Conservation (phyloP, 1,140 invertebrate species). For the Oncopodura yosiiana region DNA sequence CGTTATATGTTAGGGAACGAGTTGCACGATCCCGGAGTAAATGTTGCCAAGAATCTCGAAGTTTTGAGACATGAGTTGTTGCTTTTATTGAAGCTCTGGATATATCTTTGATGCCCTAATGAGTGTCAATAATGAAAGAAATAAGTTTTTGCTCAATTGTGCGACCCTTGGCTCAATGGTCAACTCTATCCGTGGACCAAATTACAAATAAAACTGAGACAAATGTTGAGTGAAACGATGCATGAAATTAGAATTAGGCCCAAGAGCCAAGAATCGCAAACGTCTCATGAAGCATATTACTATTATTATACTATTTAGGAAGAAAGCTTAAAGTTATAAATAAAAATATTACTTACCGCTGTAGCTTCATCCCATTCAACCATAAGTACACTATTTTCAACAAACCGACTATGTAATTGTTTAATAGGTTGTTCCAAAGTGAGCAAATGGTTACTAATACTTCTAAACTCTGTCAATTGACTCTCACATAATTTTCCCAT, state of each 20-base stretch:
- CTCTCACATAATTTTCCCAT: slow-evolving; percentile 20
- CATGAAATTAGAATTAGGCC: too few relatives aligned
- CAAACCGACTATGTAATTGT: slow-evolving; percentile 43
- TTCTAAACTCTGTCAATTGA: slow-evolving; percentile 38
- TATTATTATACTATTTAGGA: too few relatives aligned
- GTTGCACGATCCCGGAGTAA: slow-evolving; percentile 74
- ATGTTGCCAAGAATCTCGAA: slow-evolving; percentile 86
- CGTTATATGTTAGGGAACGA: slow-evolving; percentile 72
- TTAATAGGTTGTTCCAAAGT: slow-evolving; percentile 45
- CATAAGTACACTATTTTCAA: slow-evolving; percentile 43
- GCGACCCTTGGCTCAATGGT: too few relatives aligned
- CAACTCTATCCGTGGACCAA: too few relatives aligned
- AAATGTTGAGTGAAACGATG: too few relatives aligned
- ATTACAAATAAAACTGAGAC: too few relatives aligned
- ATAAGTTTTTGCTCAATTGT: not conserved
- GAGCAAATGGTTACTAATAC: slow-evolving; percentile 37
- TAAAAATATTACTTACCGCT: slow-evolving; percentile 39
- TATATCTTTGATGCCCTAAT: slow-evolving; percentile 36
- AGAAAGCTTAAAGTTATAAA: too few relatives aligned
- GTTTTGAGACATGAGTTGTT: slow-evolving; percentile 60
- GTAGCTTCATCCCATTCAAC: slow-evolving; percentile 64
- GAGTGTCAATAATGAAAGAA: too few relatives aligned
- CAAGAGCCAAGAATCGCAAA: too few relatives aligned
- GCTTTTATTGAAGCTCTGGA: slow-evolving; percentile 59
- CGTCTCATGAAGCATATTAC: too few relatives aligned